phyloP scores from a whole-genome alignment of 2,888 invertebrate genomes.

The Camptogramma bilineatum region DNA sequence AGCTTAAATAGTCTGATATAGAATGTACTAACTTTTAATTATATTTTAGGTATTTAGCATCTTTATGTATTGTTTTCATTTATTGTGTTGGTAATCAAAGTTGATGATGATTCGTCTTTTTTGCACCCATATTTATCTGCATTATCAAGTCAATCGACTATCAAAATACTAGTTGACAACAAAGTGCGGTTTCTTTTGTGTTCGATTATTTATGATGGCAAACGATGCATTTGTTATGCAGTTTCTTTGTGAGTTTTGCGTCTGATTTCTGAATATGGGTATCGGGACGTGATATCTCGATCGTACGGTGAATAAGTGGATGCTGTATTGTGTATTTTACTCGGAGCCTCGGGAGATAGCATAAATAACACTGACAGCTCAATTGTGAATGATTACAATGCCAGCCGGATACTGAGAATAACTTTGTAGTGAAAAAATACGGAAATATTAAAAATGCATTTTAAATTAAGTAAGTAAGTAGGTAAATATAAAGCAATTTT shows the following conservation, averaged over 20 bases:
- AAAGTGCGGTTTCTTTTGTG: slow-evolving; percentile 4
- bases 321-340: slow-evolving; percentile 40
- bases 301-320: slow-evolving; percentile 37
- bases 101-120: not conserved
- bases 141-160: not conserved
- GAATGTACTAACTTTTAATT: no score
- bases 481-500: no score
- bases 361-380: slow-evolving; percentile 70
- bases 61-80: no score
- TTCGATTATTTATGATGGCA: slow-evolving; percentile 17
- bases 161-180: not conserved
- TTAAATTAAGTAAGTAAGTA: no score
- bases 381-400: slow-evolving; percentile 67
- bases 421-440: slow-evolving; percentile 13
- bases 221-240: slow-evolving; percentile 29
- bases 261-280: slow-evolving; percentile 36
- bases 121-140: not conserved
- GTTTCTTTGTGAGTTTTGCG: slow-evolving; percentile 32
- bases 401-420: slow-evolving; percentile 17
- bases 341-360: slow-evolving; percentile 48
- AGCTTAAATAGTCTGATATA: no score
- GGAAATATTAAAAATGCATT: not conserved
- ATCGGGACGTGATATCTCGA: slow-evolving; percentile 38
- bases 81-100: no score
- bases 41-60: no score